Conservation (phyloP, 2,888 invertebrate species). For the Lasius fuliginosus region DNA sequence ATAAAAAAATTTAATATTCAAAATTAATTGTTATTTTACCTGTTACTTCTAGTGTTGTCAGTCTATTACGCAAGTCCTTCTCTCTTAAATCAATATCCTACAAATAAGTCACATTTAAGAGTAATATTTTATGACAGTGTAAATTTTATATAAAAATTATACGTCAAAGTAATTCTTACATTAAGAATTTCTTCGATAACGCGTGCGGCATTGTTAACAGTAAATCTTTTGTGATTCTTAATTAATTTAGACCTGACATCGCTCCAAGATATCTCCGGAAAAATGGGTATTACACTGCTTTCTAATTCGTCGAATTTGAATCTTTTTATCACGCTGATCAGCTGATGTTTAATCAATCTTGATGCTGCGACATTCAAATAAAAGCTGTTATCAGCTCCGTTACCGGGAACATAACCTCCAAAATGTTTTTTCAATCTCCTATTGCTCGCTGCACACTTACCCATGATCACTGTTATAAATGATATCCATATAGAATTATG, state of each 20-base stretch:
- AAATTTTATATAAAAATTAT: not conserved
- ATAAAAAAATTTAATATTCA: not conserved
- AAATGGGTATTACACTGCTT: constrained; percentile 75
- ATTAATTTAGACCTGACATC: constrained; percentile 74
- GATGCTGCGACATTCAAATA: constrained; percentile 44
- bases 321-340: constrained; percentile 72
- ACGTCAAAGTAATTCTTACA: constrained; percentile 68
- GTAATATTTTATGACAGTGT: constrained; percentile 35
- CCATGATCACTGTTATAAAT: not conserved
- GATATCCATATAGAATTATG: not conserved
- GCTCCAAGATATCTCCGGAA: constrained; percentile 81
- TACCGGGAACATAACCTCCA: not conserved
- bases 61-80: constrained; percentile 72
- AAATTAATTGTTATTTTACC: constrained; percentile 71
- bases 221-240: constrained; percentile 75
- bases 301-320: constrained; percentile 83
- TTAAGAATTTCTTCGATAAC: constrained; percentile 73
- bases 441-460: not conserved
- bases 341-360: constrained; percentile 44
- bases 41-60: constrained; percentile 76
- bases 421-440: too few species aligned
- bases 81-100: constrained; percentile 72
- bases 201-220: constrained; percentile 67
- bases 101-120: constrained; percentile 13
- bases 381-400: not conserved